These are phyloP conservation scores for Heteronetta atricapilla DNA, from an alignment of 2,113 vertebrate species.

Conservation along the genomic window DNA sequence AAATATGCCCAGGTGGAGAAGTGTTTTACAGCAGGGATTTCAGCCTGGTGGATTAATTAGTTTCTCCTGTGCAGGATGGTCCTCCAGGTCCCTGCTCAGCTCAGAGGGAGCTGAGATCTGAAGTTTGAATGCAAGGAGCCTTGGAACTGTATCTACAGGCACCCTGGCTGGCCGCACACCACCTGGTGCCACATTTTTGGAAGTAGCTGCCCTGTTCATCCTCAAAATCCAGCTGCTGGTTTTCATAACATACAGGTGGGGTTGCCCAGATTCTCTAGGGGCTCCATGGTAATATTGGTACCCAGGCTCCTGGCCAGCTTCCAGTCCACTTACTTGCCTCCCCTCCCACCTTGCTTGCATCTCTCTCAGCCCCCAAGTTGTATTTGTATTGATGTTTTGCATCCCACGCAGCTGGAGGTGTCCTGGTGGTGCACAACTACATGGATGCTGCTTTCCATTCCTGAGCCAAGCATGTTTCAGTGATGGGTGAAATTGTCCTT, in stretches of 20 bases:
- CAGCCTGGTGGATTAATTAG: not conserved
- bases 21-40: not conserved
- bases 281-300: not conserved
- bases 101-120: not conserved
- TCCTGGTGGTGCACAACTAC: rapidly evolving
- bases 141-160: not conserved
- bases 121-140: rapidly evolving
- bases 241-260: not conserved
- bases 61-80: not conserved
- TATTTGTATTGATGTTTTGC: rapidly evolving
- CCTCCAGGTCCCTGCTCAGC: not conserved
- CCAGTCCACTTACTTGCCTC: not conserved
- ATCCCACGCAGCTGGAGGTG: rapidly evolving
- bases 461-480: rapidly evolving
- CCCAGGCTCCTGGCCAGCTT: not conserved
- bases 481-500: not conserved
- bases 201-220: rapidly evolving
- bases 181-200: rapidly evolving
- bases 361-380: not conserved
- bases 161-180: not conserved
- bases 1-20: not conserved
- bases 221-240: not conserved
- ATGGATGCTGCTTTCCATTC: not conserved
- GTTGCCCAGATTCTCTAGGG: not conserved
- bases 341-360: not conserved